Evolutionary conservation across 2,797 vertebrate species (phyloP), one percentile per base, ranked within the genome.

Genomic region (Typhlichthys subterraneus): DNA sequence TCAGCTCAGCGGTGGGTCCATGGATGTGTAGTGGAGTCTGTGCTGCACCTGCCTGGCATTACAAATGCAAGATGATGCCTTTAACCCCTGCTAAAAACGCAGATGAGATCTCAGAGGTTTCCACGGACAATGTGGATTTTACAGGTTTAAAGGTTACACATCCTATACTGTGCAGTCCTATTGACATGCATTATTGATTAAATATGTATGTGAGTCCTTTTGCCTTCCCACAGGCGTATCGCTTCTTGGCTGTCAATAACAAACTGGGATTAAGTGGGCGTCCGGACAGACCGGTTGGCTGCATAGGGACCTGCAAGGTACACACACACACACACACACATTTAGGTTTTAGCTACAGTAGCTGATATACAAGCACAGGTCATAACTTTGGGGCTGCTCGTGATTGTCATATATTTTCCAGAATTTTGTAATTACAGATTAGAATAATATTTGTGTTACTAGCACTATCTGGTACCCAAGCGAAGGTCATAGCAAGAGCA

Each of bases 281-380:
- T 80, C 98, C 98, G 0, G 95, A 98, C 6, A 91, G 98, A 56
- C 98, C 97, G 2, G 91, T 99, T 64, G 98, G 98, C 79, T 99
- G 97, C 85, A 96, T 99, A 0, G 98, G 98, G 58, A 97, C 96
- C 59, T 99, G 96, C 86, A 99, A 99, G 96, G 97, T 94, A 82
- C 50, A 57, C 53, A 57, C 57, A 17, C 15, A 57, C 57, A 17
- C 15, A 50, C 61, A 59, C 56, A 53, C 51, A 33, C 3, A 53
- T 7, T 49, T 47, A 52, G 17, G 12, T 53, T 5, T 58, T 59
- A 63, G 56, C 63, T 49, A 29, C 23, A 29, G 23, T 29, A 4
- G 23, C 4, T 29, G 23, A 29, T 29, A 29, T 4, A 29, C 23
- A 4, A 29, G 4, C 23, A 29, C 23, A 4, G 23, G 23, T 29